Conservation (phyloP, 2,888 invertebrate species). For the Agrypnus murinus region DNA sequence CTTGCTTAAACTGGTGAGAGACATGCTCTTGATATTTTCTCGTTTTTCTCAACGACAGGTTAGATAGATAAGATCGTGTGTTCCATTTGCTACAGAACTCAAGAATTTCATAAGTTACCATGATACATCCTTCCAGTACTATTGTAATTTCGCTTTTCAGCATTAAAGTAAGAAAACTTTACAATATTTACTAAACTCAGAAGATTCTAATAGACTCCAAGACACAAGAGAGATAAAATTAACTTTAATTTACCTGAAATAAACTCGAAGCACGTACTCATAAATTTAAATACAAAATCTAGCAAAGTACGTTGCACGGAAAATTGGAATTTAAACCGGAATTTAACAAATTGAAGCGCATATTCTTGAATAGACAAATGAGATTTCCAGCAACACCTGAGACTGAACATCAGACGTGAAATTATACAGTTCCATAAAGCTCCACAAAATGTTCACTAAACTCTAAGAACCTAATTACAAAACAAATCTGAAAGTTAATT, state of each 20-base stretch:
- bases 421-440: constrained; percentile 13
- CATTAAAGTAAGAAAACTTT: no score
- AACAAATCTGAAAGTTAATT: constrained; percentile 21
- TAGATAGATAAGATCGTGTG: no score
- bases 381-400: constrained; percentile 27
- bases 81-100: no score
- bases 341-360: constrained; percentile 23
- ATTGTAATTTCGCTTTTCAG: no score
- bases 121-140: no score
- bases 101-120: no score
- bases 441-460: constrained; percentile 4
- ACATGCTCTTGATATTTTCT: no score
- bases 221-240: not conserved
- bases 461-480: constrained; percentile 22
- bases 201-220: no score
- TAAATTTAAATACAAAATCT: constrained; percentile 4
- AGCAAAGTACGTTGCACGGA: constrained; percentile 3
- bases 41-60: no score
- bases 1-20: no score
- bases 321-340: constrained; percentile 19
- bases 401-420: constrained; percentile 14
- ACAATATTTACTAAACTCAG: no score
- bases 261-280: constrained; percentile 1
- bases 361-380: constrained; percentile 22
- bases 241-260: not conserved